Base-by-base conservation (phyloP, 2,113 vertebrate species). In the Cygnus buccinator region DNA sequence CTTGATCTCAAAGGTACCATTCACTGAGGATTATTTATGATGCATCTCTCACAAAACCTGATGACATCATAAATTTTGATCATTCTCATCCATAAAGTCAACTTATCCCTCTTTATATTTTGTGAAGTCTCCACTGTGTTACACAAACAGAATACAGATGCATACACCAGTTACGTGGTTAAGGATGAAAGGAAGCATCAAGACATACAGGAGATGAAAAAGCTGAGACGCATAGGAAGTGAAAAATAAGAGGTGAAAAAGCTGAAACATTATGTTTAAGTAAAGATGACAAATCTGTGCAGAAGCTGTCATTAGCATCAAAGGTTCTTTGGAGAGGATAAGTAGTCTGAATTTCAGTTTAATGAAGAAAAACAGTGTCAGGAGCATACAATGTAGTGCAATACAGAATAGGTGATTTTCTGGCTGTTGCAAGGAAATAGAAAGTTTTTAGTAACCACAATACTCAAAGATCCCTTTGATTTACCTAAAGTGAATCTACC, bases 371-470 rank as follows among this genome's bases (percentile, higher is more conserved):
- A 25, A 70, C 17, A 20, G 23, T 41, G 73, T 7, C 44, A 3
- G 10, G 8, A 75, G 2, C 4, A 67, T 22, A 58, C 0, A 0
- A 7, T 0, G 0, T 15, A 71, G 33, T 48, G 22, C 46, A 89
- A 58, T n/a, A 23, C 5, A 61, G 15, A 67, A 78, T 20, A 18
- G 6, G 44, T 33, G 8, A 52, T 41, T 50, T 87, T 29, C n/a
- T 61, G 11, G 9, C 5, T 82, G 6, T 46, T 50, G 14, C 28
- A 70, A 70, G 11, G 19, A 72, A 85, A 54, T 9, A 52, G 6
- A 29, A 35, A 73, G 29, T 16, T 48, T 48, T 22, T 48, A 18
- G 43, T 44, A 44, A 44, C 43, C 16, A 26, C 44, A 18, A 46
- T 43, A 70, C 16, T 18, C 50, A 3, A 26, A 65, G 22, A 80